Base-by-base conservation (phyloP, 2,888 invertebrate species). In the Sepiola atlantica region DNA sequence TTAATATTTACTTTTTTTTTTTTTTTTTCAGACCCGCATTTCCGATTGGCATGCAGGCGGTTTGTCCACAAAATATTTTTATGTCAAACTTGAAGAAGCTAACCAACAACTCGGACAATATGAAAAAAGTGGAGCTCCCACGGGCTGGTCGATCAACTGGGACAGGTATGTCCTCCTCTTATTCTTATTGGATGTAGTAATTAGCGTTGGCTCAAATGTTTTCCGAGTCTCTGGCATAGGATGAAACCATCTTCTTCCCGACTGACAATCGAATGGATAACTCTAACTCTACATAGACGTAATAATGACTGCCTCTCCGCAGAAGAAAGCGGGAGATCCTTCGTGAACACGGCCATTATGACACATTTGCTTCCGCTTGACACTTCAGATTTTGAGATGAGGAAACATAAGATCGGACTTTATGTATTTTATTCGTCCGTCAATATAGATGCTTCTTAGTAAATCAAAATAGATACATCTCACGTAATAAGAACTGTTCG, bases 141-240 rank as follows among this genome's bases (percentile, higher is more conserved):
- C 97, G 91, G 98, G 98, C 96, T 98, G 98, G 98, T 98, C 98
- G 96, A 98, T 98, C 97, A 98, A 98, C 96, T 98, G 98, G 98
- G 98, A 98, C 98, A 98, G 98, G 98, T 98, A 98, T 97, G 98
- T 94, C 94, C 94, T 92, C 61, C 90, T 94, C 92, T 61, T 93
- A 55, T 92, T 92, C 92, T 92, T 92, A 55, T 92, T 92, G 92
- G 92, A 92, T 92, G 54, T 92, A 92, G 54, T 54, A n/a, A 8
- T 55, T 35, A 32, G 54, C 57, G 93, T 93, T 93, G 54, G 61
- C 93, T 55, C 54, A 55, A 57, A 93, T 57, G 61, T 61, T 61
- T 35, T 35, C 35, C 93, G 57, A 55, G 55, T 55, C 35, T 18
- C 93, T 61, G 93, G 20, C 93, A 32, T 61, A 35, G 55, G n/a